Base-by-base conservation (phyloP, 2,113 vertebrate species). In the Tinamus guttatus region DNA sequence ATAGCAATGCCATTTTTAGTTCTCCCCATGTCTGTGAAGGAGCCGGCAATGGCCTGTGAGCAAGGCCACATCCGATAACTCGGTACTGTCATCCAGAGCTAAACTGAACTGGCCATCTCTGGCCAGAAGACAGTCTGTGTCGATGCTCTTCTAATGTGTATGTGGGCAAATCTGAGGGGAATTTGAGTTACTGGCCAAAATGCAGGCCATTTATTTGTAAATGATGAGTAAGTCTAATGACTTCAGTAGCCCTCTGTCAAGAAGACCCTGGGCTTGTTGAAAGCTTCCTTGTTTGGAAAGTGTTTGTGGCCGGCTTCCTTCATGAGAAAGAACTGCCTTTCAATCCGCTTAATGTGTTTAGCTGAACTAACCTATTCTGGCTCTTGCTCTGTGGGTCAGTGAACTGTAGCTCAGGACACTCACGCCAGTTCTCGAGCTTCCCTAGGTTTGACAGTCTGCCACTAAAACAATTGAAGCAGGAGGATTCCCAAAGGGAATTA, bases 181-280 rank as follows among this genome's bases (percentile, higher is more conserved):
- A 11, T 49, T 60, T 0, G 0, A 34, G 34, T 30, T 36, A 32
- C 62, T 8, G 11, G 17, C 63, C 49, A 52, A 65, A 95, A 58
- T 18, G 36, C 2, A 38, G 36, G n/a, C 63, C 24, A 47, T 45
- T 41, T 47, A 8, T 79, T 89, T 87, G 36, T 58, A 94, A 82
- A 70, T 0, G 20, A 45, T 52, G 67, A 92, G 4, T 27, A n/a
- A 52, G 3, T 60, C 77, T 47, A 36, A 84, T 81, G 52, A 85
- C 87, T 87, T 58, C 78, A 45, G 49, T 36, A 62, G 63, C 36
- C 54, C 92, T 85, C 54, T 40, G 52, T 67, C 63, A 77, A 60
- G 78, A 43, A 82, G 91, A 89, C 75, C 91, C 78, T 27, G 67
- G 67, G 49, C 12, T 54, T 96, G 84, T 94, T 94, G 67, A 82